A percentile compares a stretch with the other conserved stretches of the same genome.
These are phyloP conservation scores for Limulus polyphemus DNA, from an alignment of 2,888 invertebrate species.

Conservation along the genomic window DNA sequence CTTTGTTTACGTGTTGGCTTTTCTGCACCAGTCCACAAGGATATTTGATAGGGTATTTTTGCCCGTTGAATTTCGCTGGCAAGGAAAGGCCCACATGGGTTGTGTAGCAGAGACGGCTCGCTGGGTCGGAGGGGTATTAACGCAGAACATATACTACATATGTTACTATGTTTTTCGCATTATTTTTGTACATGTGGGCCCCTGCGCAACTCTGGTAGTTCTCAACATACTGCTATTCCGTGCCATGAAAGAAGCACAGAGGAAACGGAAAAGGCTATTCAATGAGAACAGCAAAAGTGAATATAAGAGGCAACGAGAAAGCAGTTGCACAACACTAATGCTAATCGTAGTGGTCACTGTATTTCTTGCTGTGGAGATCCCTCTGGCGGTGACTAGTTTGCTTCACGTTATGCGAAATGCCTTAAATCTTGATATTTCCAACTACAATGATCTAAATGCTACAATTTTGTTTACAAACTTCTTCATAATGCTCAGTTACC, in stretches of 20 bases:
- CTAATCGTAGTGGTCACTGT: slow-evolving; percentile 73
- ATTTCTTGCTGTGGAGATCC: slow-evolving; percentile 68
- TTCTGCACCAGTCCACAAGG: slow-evolving; percentile 67
- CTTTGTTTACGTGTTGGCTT: slow-evolving; percentile 62
- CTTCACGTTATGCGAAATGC: slow-evolving; percentile 55
- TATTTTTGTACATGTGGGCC: slow-evolving; percentile 78
- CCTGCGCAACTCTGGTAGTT: slow-evolving; percentile 74
- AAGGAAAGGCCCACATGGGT: slow-evolving; percentile 39
- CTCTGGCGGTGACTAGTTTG: slow-evolving; percentile 65
- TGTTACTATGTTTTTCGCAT: slow-evolving; percentile 65
- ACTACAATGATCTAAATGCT: slow-evolving; percentile 63
- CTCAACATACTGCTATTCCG: slow-evolving; percentile 74
- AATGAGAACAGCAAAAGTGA: slow-evolving; percentile 50
- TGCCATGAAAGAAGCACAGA: slow-evolving; percentile 71
- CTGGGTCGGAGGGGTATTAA: slow-evolving; percentile 56
- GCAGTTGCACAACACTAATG: slow-evolving; percentile 76
- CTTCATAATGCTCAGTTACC: slow-evolving; percentile 55
- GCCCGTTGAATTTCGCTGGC: slow-evolving; percentile 55
- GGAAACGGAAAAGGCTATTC: slow-evolving; percentile 60
- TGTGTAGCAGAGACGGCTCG: slow-evolving; percentile 42
- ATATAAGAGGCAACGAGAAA: slow-evolving; percentile 49
- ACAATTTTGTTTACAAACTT: slow-evolving; percentile 75
- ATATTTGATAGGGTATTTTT: slow-evolving; percentile 58
- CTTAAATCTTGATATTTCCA: slow-evolving; percentile 37
- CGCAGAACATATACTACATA: slow-evolving; percentile 63